Evolutionary conservation across 2,113 vertebrate genomes (phyloP), one percentile per base, ranked within the genome.

Genomic region (Gallinago media): DNA sequence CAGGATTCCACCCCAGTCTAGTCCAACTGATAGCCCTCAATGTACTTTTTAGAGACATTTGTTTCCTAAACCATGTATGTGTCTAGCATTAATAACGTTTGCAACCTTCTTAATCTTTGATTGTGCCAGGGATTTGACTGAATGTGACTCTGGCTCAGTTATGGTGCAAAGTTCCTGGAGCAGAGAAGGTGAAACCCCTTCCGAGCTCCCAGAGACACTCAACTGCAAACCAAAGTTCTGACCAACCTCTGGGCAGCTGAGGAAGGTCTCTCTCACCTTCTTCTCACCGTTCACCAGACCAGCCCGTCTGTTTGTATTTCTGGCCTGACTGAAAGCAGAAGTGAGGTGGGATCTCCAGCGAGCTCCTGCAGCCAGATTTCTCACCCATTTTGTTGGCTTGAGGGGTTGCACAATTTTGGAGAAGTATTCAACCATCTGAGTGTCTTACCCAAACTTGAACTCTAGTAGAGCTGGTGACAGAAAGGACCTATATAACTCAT

Each of bases 401-500:
- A 81, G 36, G 63, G 11, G 10, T 1, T 52, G 42, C 23, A 15
- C 3, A 5, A 9, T 46, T 62, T 85, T 88, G 87, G 72, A 80
- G 91, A 80, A 83, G 55, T 8, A 7, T 20, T 75, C 50, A 18
- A 26, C 42, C 66, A 12, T 18, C 27, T 6, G 58, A 34, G 32
- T 6, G 46, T 6, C 68, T 52, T 85, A 76, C 58, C 36, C 46
- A 78, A 10, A 68, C 44, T 17, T 72, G 61, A 31, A 66, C 85
- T 89, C 49, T 6, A 6, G 44, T 25, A 25, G 66, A 70, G 34
- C 72, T 72, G 89, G 83, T 59, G 86, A 52, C 61, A 91, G 67
- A 85, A 54, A 32, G 56, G 73, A 75, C 81, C 92, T n/a, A 8
- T n/a, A n/a, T 66, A 81, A 32, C 92, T 34, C 88, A 56, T 75